phyloP scores from a whole-genome alignment of 64 coral and sea anemone genomes.

The Hydrozoanthus tunicans region DNA sequence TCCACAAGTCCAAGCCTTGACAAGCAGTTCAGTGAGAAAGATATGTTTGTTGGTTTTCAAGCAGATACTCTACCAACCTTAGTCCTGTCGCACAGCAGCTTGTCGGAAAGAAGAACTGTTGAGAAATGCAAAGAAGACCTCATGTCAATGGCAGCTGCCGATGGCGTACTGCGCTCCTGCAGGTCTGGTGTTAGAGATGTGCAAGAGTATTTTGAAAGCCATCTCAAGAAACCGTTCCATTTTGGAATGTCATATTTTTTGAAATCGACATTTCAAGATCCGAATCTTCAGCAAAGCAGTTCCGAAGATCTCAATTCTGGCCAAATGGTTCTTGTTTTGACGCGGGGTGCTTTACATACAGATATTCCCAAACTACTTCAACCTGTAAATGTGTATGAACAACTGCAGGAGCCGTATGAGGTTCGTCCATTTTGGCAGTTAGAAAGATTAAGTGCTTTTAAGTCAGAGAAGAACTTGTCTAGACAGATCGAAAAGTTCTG shows the following conservation, averaged over 20 bases:
- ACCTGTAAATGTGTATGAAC: too few species aligned
- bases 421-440: conserved; percentile 45
- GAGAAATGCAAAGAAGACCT: conserved; percentile 69
- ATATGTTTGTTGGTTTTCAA: conserved; percentile 73
- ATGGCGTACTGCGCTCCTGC: conserved; percentile 64
- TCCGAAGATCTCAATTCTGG: neutral
- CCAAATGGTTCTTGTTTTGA: conserved; percentile 68
- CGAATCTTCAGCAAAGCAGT: neutral
- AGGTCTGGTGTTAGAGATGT: conserved; percentile 12
- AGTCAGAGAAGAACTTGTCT: conserved; percentile 80
- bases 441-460: conserved; percentile 74
- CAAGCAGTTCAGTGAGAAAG: conserved; percentile 30
- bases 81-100: conserved; percentile 52
- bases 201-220: conserved; percentile 30
- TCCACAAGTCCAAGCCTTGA: conserved; percentile 37
- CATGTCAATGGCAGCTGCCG: conserved; percentile 73
- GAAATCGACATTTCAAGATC: conserved; percentile 1
- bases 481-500: conserved; percentile 74
- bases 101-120: conserved; percentile 1
- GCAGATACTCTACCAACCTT: conserved; percentile 63
- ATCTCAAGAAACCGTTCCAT: conserved; percentile 73
- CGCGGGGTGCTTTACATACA: conserved; percentile 69
- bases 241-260: conserved; percentile 59
- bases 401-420: neutral
- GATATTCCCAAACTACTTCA: conserved; percentile 61